phyloP scores from a whole-genome alignment of 2,113 vertebrate species.

The Grammomys surdaster region DNA sequence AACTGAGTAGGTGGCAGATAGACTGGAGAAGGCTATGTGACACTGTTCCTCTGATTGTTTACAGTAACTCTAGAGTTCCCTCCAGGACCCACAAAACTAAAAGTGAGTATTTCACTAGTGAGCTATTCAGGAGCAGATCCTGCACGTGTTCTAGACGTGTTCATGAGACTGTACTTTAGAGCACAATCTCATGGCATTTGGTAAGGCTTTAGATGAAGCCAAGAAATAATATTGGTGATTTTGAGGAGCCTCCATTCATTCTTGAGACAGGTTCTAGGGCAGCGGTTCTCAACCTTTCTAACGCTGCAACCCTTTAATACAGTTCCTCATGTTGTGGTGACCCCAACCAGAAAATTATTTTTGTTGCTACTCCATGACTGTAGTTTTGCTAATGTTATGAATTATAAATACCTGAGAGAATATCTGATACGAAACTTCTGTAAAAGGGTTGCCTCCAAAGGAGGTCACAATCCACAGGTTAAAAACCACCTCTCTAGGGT shows the following conservation, averaged over 20 bases:
- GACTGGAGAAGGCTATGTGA: not conserved
- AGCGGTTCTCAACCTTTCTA: not conserved
- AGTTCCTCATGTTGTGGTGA: not conserved
- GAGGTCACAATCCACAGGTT: not conserved
- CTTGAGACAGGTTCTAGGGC: not conserved
- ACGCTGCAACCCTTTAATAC: not conserved
- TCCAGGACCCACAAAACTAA: not conserved
- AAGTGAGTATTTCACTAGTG: not conserved
- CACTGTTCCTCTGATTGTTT: not conserved
- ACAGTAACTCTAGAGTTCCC: not conserved
- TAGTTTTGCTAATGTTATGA: not conserved
- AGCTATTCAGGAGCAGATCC: not conserved
- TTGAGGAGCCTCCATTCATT: slow-evolving; percentile 1
- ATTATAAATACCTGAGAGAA: not conserved
- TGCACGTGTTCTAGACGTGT: not conserved
- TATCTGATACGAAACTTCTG: not conserved
- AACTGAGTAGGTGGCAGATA: not conserved
- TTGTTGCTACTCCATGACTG: not conserved
- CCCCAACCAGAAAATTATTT: not conserved
- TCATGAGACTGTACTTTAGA: not conserved
- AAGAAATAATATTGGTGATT: not conserved
- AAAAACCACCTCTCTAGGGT: not conserved
- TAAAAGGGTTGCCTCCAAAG: not conserved
- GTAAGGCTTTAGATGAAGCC: slow-evolving; percentile 8
- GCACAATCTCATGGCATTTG: not conserved